Evolutionary conservation across 2,113 vertebrate genomes (phyloP).

Genomic region (Cochlearius cochlearius): DNA sequence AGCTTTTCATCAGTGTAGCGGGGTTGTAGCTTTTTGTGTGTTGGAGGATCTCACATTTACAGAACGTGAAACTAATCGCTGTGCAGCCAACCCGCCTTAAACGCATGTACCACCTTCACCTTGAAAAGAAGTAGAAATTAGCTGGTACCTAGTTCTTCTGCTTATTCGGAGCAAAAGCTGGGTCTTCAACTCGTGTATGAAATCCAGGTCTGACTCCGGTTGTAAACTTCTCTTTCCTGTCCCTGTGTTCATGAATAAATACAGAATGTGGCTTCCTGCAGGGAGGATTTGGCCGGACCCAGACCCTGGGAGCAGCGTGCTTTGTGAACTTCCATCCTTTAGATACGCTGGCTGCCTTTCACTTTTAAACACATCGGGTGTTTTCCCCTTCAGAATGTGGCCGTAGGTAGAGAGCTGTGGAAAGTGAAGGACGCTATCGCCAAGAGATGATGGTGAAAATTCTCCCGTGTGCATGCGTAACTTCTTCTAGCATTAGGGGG

Average conservation of each 20-base stretch:
- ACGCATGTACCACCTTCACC: fast-evolving
- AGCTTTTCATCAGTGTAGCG: neutral
- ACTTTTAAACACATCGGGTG: neutral
- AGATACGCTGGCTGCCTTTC: neutral
- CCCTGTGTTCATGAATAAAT: neutral
- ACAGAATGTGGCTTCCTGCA: neutral
- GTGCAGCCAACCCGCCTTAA: neutral
- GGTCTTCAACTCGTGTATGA: neutral
- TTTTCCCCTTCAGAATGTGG: neutral
- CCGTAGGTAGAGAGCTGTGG: neutral
- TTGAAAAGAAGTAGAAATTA: neutral
- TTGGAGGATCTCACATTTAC: neutral
- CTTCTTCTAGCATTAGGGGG: neutral
- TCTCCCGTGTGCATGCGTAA: fast-evolving
- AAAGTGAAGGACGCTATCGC: neutral
- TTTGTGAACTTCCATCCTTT: neutral
- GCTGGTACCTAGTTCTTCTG: neutral
- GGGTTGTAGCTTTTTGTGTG: neutral
- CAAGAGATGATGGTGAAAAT: neutral
- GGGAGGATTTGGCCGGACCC: neutral
- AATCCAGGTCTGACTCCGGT: neutral
- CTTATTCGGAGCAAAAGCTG: neutral
- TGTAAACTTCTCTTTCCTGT: neutral
- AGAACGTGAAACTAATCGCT: neutral
- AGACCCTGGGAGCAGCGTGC: neutral